Evolutionary conservation across 2,888 invertebrate species (phyloP).

Genomic region (Amorpha juglandis): DNA sequence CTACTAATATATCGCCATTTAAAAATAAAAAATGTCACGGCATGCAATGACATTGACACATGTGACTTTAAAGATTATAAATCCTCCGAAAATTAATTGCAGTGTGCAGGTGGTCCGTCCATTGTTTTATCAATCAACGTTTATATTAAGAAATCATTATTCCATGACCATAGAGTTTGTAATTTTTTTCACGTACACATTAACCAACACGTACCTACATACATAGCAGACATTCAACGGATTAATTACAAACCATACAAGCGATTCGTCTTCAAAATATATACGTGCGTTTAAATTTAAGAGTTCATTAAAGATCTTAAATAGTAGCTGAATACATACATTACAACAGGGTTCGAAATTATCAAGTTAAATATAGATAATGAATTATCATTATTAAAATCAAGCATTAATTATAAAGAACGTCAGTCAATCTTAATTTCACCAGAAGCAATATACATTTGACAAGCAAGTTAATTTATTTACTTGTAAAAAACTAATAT

Average conservation of each 20-base stretch:
- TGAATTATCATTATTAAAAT: no score
- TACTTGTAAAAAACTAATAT: no score
- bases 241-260: not conserved
- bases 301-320: no score
- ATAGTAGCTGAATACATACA: no score
- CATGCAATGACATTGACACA: not conserved
- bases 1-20: not conserved
- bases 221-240: not conserved
- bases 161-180: not conserved
- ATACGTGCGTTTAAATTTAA: no score
- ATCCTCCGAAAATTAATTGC: slow-evolving; percentile 12
- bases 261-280: not conserved
- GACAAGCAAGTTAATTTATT: no score
- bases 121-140: slow-evolving; percentile 1
- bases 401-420: no score
- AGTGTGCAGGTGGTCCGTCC: slow-evolving; percentile 8
- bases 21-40: not conserved
- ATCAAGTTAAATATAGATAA: no score
- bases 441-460: no score
- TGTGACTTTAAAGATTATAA: not conserved
- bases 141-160: slow-evolving; percentile 17
- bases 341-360: no score
- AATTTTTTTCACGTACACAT: slow-evolving; percentile 14
- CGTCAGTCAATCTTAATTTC: no score
- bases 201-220: not conserved